Evolutionary conservation across 53 echinoderm and acorn worm genomes (phyloP).

Genomic region (Henricia sp.): DNA sequence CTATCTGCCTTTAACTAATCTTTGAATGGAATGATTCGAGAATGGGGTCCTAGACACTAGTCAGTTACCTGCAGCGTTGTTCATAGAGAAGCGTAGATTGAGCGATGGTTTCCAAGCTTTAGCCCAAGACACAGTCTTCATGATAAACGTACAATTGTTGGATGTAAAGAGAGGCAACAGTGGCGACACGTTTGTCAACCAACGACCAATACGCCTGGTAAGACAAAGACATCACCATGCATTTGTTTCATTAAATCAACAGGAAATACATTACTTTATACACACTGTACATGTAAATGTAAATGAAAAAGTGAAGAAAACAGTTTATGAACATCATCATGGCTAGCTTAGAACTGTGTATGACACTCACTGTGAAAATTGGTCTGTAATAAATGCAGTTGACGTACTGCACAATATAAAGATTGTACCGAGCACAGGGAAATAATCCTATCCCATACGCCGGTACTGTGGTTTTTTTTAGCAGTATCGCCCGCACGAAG

Average conservation of each 20-base stretch:
- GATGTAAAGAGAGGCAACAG: constrained; percentile 79
- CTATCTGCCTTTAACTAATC: too few species aligned
- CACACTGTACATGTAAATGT: neutral
- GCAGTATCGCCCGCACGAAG: too few species aligned
- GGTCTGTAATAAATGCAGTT: too few species aligned
- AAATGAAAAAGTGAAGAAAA: neutral
- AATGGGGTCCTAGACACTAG: neutral
- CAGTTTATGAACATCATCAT: too few species aligned
- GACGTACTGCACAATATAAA: too few species aligned
- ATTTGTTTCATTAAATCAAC: neutral
- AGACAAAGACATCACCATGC: neutral
- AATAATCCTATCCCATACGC: too few species aligned
- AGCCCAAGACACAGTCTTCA: constrained; percentile 90
- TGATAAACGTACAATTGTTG: constrained; percentile 74
- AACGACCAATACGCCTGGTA: constrained; percentile 83
- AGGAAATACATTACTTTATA: neutral
- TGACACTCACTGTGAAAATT: too few species aligned
- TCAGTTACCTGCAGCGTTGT: constrained; percentile 30
- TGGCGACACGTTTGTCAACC: constrained; percentile 84
- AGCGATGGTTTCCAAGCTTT: constrained; percentile 89
- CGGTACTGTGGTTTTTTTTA: too few species aligned
- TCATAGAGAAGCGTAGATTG: constrained; percentile 72
- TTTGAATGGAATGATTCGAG: neutral
- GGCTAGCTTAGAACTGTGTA: too few species aligned
- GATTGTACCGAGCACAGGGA: too few species aligned